Percentiles rank a stretch among this genome's conserved stretches.
Evolutionary conservation across 1,140 invertebrate genomes (phyloP).

Genomic region (Euschistus heros): DNA sequence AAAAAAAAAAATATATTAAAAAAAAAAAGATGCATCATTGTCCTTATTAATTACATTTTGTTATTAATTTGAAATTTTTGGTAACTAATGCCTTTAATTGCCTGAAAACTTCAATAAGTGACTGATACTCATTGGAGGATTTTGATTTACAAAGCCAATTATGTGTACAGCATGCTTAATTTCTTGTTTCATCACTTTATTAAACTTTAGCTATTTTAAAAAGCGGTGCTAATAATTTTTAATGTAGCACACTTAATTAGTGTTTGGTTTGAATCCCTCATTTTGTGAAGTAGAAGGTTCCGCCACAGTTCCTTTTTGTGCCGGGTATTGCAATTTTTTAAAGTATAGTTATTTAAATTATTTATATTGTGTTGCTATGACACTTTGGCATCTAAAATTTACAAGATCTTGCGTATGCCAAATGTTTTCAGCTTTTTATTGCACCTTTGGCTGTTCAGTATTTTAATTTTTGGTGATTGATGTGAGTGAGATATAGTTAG

Average conservation of each 20-base stretch:
- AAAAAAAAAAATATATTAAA: constrained; percentile 2
- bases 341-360: constrained; percentile 4
- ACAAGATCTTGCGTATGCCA: constrained; percentile 19
- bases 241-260: constrained; percentile 14
- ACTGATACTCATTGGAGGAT: constrained; percentile 12
- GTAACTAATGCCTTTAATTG: constrained; percentile 16
- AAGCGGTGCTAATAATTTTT: constrained; percentile 17
- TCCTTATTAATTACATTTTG: constrained; percentile 23
- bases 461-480: constrained; percentile 22
- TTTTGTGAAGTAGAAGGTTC: constrained; percentile 13
- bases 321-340: constrained; percentile 13
- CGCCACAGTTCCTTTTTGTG: constrained; percentile 15
- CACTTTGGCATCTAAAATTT: constrained; percentile 14
- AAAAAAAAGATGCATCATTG: constrained; percentile 22
- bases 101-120: constrained; percentile 13
- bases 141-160: constrained; percentile 15
- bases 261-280: constrained; percentile 6
- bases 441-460: constrained; percentile 21
- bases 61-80: constrained; percentile 12
- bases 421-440: constrained; percentile 23
- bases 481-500: constrained; percentile 22
- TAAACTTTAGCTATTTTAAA: constrained; percentile 1
- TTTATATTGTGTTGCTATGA: constrained; percentile 17
- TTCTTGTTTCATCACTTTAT: constrained; percentile 11
- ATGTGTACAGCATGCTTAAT: constrained; percentile 16